Evolutionary conservation across 1,140 invertebrate species (phyloP).

Genomic region (Brachionus plicatilis): DNA sequence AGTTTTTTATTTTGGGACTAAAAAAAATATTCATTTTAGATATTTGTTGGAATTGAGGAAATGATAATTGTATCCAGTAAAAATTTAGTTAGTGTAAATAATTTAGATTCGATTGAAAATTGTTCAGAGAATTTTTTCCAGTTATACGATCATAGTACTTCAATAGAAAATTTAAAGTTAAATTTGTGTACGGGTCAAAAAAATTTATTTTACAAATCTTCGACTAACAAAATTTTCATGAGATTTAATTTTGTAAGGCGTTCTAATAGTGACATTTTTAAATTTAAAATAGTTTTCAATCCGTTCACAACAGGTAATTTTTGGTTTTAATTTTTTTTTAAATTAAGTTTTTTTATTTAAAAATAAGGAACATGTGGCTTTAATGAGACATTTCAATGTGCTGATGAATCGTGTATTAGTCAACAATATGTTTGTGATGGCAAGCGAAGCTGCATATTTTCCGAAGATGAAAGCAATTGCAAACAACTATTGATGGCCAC

Average conservation of each 20-base stretch:
- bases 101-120: background rate
- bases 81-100: background rate
- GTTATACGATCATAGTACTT: conserved; percentile 1
- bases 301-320: background rate
- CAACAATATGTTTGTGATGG: background rate
- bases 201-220: background rate
- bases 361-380: background rate
- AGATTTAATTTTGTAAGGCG: background rate
- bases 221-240: background rate
- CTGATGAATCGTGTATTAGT: conserved; percentile 16
- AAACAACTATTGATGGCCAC: background rate
- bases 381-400: background rate
- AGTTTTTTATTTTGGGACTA: background rate
- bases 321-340: background rate
- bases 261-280: background rate
- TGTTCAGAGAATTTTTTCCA: conserved; percentile 27
- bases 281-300: conserved; percentile 12
- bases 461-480: background rate
- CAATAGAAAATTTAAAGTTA: background rate
- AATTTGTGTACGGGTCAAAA: background rate
- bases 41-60: conserved; percentile 6
- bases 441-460: background rate
- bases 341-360: background rate
- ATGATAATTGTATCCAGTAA: background rate
- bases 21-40: background rate